phyloP scores from a whole-genome alignment of 2,113 vertebrate species.

The Meles meles region DNA sequence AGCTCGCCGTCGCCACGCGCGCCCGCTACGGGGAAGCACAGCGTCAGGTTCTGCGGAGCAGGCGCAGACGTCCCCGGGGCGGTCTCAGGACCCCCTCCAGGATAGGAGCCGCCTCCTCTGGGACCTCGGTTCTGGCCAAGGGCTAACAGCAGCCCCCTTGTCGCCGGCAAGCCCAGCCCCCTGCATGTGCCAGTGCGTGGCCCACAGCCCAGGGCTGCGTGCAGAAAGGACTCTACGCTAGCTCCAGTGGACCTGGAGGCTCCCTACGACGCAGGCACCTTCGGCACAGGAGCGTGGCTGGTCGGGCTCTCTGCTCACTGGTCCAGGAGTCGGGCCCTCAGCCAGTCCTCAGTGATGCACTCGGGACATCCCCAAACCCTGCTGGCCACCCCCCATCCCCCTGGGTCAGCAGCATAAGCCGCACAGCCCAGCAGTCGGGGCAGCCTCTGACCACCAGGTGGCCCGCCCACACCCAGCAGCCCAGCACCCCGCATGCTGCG shows the following conservation, averaged over 20 bases:
- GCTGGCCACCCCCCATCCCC: accelerated
- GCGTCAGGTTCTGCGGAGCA: accelerated
- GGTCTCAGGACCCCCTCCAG: not conserved
- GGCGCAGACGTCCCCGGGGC: accelerated
- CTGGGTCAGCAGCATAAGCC: accelerated
- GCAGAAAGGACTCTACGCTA: not conserved
- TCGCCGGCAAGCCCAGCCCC: too few relatives aligned
- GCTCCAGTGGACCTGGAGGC: accelerated
- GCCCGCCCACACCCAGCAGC: too few relatives aligned
- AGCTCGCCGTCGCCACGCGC: conserved; percentile 88
- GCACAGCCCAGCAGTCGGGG: accelerated
- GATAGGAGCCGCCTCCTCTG: too few relatives aligned
- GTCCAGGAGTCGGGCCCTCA: not conserved
- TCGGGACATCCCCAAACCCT: not conserved
- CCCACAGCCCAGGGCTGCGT: accelerated
- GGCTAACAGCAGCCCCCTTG: too few relatives aligned
- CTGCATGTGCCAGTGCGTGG: accelerated
- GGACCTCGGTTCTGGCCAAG: too few relatives aligned
- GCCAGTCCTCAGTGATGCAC: accelerated
- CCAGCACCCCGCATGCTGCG: too few relatives aligned
- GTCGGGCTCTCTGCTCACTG: not conserved
- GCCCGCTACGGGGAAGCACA: conserved; percentile 81
- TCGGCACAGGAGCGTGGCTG: accelerated
- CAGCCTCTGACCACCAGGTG: accelerated
- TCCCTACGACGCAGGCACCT: accelerated